phyloP scores from a whole-genome alignment of 64 coral and sea anemone species.

The Orbicella faveolata region DNA sequence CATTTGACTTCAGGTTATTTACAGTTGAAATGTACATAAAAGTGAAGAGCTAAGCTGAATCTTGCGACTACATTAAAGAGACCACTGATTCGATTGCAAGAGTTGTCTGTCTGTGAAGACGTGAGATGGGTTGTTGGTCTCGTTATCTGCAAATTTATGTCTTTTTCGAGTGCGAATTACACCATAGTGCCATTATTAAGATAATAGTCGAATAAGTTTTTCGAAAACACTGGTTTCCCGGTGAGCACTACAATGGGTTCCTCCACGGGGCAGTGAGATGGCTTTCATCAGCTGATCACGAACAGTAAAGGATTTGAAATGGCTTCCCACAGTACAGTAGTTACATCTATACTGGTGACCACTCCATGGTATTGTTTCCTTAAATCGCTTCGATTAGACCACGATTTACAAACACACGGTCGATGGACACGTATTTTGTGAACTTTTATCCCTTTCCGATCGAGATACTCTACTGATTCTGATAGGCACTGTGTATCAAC shows the following conservation, averaged over 20 bases:
- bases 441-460: conserved; percentile 39
- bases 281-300: background rate
- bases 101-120: conserved; percentile 6
- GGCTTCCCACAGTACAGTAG: background rate
- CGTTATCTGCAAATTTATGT: conserved; percentile 25
- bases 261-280: background rate
- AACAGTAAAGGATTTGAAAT: conserved; percentile 7
- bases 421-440: background rate
- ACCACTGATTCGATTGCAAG: conserved; percentile 5
- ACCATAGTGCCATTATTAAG: conserved; percentile 7
- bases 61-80: conserved; percentile 37
- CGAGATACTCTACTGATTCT: background rate
- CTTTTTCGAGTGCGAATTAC: conserved; percentile 25
- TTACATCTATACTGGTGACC: background rate
- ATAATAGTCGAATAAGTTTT: background rate
- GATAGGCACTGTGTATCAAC: background rate
- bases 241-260: conserved; percentile 20
- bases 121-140: background rate
- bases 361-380: background rate
- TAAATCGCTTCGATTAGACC: background rate
- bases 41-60: conserved; percentile 13
- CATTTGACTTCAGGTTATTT: background rate
- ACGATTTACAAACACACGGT: conserved; percentile 20
- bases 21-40: conserved; percentile 38
- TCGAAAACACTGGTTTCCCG: conserved; percentile 1